Conservation (phyloP, 2,888 invertebrate species). For the Tromatobia lineatoria region DNA sequence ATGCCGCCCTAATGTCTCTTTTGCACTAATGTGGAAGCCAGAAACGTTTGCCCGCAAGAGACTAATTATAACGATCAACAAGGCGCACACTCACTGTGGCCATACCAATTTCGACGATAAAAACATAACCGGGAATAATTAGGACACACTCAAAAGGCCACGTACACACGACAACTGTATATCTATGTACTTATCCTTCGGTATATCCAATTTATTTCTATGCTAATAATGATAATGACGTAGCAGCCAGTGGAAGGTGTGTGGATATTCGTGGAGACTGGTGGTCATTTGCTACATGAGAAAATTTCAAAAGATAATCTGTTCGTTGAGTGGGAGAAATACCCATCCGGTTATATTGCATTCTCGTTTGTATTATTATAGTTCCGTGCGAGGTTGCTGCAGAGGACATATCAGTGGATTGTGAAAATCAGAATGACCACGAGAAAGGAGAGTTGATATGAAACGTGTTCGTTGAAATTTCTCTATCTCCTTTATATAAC, state of each 20-base stretch:
- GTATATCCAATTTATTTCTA: slow-evolving; percentile 53
- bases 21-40: neutral
- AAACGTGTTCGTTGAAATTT: slow-evolving; percentile 27
- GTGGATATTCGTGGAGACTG: slow-evolving; percentile 14
- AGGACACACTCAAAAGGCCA: slow-evolving; percentile 14
- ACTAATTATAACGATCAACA: slow-evolving; percentile 48
- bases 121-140: slow-evolving; percentile 48
- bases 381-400: slow-evolving; percentile 19
- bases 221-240: slow-evolving; percentile 61
- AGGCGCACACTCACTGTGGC: slow-evolving; percentile 7
- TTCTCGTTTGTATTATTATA: slow-evolving; percentile 20
- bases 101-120: slow-evolving; percentile 29
- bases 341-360: slow-evolving; percentile 4
- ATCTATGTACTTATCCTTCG: neutral
- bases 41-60: slow-evolving; percentile 10
- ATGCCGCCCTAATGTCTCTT: neutral
- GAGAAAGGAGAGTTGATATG: slow-evolving; percentile 7
- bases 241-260: slow-evolving; percentile 12
- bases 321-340: neutral
- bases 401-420: neutral
- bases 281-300: neutral
- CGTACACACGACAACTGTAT: neutral
- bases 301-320: slow-evolving; percentile 36
- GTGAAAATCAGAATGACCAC: slow-evolving; percentile 26
- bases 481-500: slow-evolving; percentile 14